Base-by-base conservation (phyloP, 92 coral and sea anemone genomes). In the Phymanthus crucifer region DNA sequence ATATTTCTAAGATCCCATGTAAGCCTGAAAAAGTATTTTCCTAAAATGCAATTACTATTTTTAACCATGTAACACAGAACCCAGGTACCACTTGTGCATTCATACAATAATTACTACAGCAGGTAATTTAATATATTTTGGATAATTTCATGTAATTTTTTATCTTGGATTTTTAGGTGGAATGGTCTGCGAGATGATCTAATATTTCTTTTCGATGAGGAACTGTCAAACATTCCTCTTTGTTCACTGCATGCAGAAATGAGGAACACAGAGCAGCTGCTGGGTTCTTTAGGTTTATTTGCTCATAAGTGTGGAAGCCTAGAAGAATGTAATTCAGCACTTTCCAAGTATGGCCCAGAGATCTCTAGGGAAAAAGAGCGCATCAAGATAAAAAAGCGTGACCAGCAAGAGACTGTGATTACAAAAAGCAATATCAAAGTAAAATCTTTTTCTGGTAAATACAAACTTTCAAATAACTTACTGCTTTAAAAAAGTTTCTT, bases 401-500 rank as follows among this genome's bases (percentile, higher is more conserved):
- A 85, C 21, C 80, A 84, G 11, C 89, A 80, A 35, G 52, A 72
- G 66, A 85, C 85, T 45, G 82, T 82, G 27, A 71, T 80, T 31
- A 43, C 81, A 33, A 85, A 85, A 70, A 65, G 69, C 74, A 85
- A 74, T 69, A 80, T 80, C 21, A 66, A 75, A 33, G 85, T 85
- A 12, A 83, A 84, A 73, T 85, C 89, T 45, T 85, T 85, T 56
- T 85, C 89, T 33, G 89, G 85, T 85, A 79, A 73, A 3, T 34
- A 23, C 24, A 47, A 38, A 43, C 13, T 50, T 50, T 8, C 14
- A 50, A 8, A 50, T 50, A 50, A 50, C 14, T 45, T 45, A 50
- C 57, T 50, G 57, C 1, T 50, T 50, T 48, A 1, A 48, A 50
- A 8, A 2, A 50, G 0, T 50, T 50, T 50, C 18, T 8, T 14